phyloP scores from a whole-genome alignment of 2,888 invertebrate species.

The Protonemura montana region DNA sequence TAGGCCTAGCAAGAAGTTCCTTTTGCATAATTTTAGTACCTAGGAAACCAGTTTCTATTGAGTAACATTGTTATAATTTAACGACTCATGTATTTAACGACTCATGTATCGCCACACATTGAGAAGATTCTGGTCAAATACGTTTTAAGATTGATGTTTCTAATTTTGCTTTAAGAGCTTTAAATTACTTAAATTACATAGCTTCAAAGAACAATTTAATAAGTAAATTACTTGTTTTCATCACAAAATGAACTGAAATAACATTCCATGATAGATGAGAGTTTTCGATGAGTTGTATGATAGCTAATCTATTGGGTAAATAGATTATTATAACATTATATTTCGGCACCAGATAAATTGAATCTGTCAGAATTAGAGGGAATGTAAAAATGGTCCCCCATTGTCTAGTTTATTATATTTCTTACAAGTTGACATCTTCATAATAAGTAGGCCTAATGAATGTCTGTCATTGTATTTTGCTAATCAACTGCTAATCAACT shows the following conservation, averaged over 20 bases:
- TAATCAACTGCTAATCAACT: background rate
- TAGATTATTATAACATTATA: background rate
- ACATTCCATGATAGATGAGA: too few species aligned
- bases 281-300: background rate
- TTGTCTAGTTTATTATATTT: background rate
- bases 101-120: background rate
- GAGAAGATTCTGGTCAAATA: background rate
- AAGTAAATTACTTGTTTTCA: background rate
- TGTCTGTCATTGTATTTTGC: background rate
- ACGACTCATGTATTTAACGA: background rate
- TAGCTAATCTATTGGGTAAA: background rate
- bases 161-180: background rate
- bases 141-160: background rate
- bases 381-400: slow-evolving; percentile 7
- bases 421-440: background rate
- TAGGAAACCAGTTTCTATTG: background rate
- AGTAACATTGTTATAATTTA: background rate
- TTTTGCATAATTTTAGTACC: background rate
- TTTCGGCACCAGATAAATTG: background rate
- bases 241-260: background rate
- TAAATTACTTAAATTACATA: background rate
- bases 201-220: background rate
- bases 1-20: background rate
- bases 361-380: background rate
- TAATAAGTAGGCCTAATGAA: background rate